phyloP scores from a whole-genome alignment of 2,888 invertebrate species.

The Drosophila meridiana region DNA sequence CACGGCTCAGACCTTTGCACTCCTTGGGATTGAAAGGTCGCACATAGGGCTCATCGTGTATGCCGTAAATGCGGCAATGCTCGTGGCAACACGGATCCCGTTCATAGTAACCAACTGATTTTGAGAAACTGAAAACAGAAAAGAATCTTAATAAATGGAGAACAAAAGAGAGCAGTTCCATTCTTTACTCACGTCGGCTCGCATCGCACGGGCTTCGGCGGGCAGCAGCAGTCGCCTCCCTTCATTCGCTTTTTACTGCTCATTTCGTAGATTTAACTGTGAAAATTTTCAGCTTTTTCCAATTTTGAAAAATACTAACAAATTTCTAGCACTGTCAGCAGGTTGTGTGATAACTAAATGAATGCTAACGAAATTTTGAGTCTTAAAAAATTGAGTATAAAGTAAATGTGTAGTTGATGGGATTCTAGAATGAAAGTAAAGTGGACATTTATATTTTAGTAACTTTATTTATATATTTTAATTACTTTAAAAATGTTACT shows the following conservation, averaged over 20 bases:
- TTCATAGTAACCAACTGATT: slow-evolving; percentile 21
- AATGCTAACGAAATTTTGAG: not conserved
- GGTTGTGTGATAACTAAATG: slow-evolving; percentile 9
- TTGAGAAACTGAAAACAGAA: slow-evolving; percentile 8
- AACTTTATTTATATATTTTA: not conserved
- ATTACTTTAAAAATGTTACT: not conserved
- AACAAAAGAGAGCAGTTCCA: not conserved
- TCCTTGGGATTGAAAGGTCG: slow-evolving; percentile 51
- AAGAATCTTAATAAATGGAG: too few relatives aligned
- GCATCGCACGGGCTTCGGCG: slow-evolving; percentile 14
- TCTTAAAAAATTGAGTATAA: not conserved
- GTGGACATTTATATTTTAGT: too few relatives aligned
- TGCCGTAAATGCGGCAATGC: slow-evolving; percentile 62
- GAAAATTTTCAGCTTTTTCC: slow-evolving; percentile 1
- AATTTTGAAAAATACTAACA: slow-evolving; percentile 20
- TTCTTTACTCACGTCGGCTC: slow-evolving; percentile 21
- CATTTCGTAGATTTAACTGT: slow-evolving; percentile 19
- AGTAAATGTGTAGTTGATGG: not conserved
- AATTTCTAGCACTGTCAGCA: slow-evolving; percentile 17
- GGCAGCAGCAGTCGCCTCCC: slow-evolving; percentile 35
- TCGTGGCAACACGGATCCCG: slow-evolving; percentile 59
- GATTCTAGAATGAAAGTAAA: too few relatives aligned
- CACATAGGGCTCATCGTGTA: slow-evolving; percentile 60
- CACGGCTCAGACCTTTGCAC: slow-evolving; percentile 42
- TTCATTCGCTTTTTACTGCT: slow-evolving; percentile 24